Conservation (phyloP, 2,888 invertebrate species). For the Bhutanitis thaidina region DNA sequence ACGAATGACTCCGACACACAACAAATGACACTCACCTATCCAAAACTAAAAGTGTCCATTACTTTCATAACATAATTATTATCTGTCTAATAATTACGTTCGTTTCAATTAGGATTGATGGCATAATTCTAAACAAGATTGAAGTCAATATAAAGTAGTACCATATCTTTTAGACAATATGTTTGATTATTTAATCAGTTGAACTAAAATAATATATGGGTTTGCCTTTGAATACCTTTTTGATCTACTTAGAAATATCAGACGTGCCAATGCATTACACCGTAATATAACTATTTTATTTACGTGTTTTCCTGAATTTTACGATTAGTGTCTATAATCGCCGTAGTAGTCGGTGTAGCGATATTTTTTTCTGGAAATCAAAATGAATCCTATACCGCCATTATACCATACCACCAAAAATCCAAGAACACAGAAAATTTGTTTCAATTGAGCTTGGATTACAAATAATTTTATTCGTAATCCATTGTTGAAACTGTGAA, state of each 20-base stretch:
- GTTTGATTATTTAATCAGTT: background rate
- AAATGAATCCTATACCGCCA: background rate
- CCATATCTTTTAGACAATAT: constrained; percentile 10
- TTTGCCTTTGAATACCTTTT: background rate
- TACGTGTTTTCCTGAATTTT: constrained; percentile 3
- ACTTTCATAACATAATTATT: constrained; percentile 8
- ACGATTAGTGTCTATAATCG: background rate
- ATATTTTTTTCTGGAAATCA: background rate
- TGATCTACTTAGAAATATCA: constrained; percentile 4
- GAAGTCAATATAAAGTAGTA: background rate
- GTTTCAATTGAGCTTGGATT: no score
- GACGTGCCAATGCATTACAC: constrained; percentile 17
- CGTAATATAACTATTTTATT: background rate
- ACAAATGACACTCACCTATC: constrained; percentile 34
- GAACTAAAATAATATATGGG: no score
- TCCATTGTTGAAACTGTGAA: no score
- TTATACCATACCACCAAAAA: background rate
- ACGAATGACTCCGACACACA: constrained; percentile 29
- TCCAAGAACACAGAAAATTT: background rate
- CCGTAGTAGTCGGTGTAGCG: background rate
- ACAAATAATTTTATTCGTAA: no score
- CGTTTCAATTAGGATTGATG: background rate
- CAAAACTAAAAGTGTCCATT: constrained; percentile 7
- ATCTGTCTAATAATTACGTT: background rate
- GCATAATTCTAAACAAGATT: background rate